Evolutionary conservation across 2,797 vertebrate genomes (phyloP).

Genomic region (Aldrovandia affinis): DNA sequence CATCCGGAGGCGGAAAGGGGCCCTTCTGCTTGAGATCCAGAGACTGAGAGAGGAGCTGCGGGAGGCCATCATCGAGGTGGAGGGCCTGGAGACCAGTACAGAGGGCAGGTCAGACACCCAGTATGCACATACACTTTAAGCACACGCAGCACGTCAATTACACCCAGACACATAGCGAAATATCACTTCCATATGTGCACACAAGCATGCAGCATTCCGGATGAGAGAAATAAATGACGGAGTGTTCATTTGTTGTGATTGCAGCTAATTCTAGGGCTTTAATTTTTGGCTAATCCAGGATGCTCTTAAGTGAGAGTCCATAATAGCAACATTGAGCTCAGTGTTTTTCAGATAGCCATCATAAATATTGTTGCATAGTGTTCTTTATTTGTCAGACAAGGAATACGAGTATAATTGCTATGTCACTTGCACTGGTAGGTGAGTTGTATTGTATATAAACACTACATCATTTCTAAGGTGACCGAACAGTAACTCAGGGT

Average conservation of each 20-base stretch:
- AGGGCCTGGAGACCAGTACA: slow-evolving; percentile 87
- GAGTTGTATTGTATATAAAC: neutral
- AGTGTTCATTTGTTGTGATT: neutral
- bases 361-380: neutral
- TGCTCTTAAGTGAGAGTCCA: neutral
- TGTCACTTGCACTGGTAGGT: neutral
- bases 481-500: too few relatives aligned
- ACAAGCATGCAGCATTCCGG: neutral
- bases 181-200: neutral
- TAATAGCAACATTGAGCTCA: neutral
- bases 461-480: neutral
- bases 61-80: slow-evolving; percentile 92
- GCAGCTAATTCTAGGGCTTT: neutral
- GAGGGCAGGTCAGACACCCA: slow-evolving; percentile 84
- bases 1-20: slow-evolving; percentile 90
- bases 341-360: neutral
- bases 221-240: neutral
- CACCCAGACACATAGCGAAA: neutral
- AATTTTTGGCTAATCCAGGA: neutral
- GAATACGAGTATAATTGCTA: neutral
- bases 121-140: neutral
- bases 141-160: neutral
- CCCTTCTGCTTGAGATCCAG: slow-evolving; percentile 93
- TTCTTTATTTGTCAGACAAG: neutral
- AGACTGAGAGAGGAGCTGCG: slow-evolving; percentile 89